Evolutionary conservation across 2,113 vertebrate genomes (phyloP).

Genomic region (Aspidoscelis tigris): DNA sequence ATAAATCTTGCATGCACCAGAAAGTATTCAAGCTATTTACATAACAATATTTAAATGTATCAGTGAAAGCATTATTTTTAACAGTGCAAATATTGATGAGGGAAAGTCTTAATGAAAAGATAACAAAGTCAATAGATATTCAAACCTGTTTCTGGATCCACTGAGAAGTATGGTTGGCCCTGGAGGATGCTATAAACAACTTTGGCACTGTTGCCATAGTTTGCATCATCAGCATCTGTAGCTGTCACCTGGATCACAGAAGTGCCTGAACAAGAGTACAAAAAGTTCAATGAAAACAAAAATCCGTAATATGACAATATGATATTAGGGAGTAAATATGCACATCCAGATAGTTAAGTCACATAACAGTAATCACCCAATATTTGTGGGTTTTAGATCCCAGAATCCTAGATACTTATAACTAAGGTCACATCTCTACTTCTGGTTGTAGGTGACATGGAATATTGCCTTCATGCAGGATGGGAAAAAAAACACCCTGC

Average conservation of each 20-base stretch:
- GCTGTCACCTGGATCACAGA: constrained; percentile 93
- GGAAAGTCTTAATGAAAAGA: neutral
- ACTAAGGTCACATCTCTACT: too few relatives aligned
- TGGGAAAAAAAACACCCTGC: too few relatives aligned
- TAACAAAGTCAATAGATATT: neutral
- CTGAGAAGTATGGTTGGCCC: constrained; percentile 96
- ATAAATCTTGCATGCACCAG: neutral
- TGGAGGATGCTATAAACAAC: constrained; percentile 97
- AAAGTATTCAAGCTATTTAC: neutral
- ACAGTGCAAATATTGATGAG: neutral
- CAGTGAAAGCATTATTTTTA: neutral
- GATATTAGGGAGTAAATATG: neutral
- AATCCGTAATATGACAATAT: constrained; percentile 23
- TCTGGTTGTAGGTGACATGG: too few relatives aligned
- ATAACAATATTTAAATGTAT: neutral
- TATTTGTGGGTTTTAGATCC: too few relatives aligned
- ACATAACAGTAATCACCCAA: too few relatives aligned
- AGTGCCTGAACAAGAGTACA: constrained; percentile 81
- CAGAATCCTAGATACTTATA: too few relatives aligned
- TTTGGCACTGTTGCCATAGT: constrained; percentile 96
- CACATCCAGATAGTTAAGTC: neutral
- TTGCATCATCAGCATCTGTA: constrained; percentile 92
- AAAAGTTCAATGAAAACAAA: constrained; percentile 2
- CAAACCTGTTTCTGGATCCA: constrained; percentile 95
- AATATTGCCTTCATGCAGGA: too few relatives aligned